Base-by-base conservation (phyloP, 2,888 invertebrate genomes). In the Noctua janthina region DNA sequence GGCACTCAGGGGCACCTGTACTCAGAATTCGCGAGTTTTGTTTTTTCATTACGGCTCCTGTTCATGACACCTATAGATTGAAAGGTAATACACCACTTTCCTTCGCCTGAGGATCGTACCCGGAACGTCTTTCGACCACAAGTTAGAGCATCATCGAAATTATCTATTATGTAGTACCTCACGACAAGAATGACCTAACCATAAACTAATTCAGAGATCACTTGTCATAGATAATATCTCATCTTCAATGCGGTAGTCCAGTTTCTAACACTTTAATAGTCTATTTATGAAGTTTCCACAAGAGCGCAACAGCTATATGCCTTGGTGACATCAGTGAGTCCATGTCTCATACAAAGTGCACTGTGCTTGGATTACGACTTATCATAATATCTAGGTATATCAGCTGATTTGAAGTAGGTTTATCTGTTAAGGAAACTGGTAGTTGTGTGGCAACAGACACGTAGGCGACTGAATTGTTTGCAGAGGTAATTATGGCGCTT, bases 281-380 rank as follows among this genome's bases (percentile, higher is more conserved):
- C 64, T 7, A 62, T 69, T 64, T 59, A 43, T 0, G 39, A 54
- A 51, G 29, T 64, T 54, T 29, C 11, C 35, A n/a, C 59, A 59
- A n/a, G n/a, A 17, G 39, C 17, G 39, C 64, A 66, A 66, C 17
- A 23, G 39, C 64, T 66, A 20, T 74, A 70, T 2, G n/a, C 29
- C 15, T 51, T 15, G 70, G 35, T 83, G 85, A 85, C 82, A 81
- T 83, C 82, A 83, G 56, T 23, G 11, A 77, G 13, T 23, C 23
- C 29, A 46, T 13, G 8, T n/a, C 51, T n/a, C n/a, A 15, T n/a
- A 35, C 46, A 56, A 49, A 68, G n/a, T 80, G 59, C 51, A 82
- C 7, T 62, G 35, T n/a, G 23, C 11, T n/a, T 46, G 20, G 29
- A 51, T 76, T 54, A 59, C 46, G n/a, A 20, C 6, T 71, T 67